phyloP scores from a whole-genome alignment of 2,797 vertebrate genomes.

The Neosilurus mollespiculum region DNA sequence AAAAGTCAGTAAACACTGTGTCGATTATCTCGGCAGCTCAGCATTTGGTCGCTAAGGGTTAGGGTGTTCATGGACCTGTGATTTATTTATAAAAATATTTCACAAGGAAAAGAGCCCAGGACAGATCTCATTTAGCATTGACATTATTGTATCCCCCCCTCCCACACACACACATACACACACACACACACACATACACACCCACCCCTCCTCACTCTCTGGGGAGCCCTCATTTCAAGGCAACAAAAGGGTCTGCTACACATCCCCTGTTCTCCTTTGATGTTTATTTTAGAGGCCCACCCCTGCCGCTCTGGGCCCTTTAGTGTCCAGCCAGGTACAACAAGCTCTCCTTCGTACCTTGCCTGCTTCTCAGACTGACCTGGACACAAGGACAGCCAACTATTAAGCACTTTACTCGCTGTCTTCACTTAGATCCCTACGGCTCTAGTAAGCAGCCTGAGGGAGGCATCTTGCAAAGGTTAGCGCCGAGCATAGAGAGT shows the following conservation, averaged over 20 bases:
- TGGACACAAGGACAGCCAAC: conserved; percentile 76
- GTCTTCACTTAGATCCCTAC: conserved; percentile 38
- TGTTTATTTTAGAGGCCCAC: conserved; percentile 81
- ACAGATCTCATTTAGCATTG: conserved; percentile 71
- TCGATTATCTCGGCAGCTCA: conserved; percentile 37
- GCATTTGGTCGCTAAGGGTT: conserved; percentile 63
- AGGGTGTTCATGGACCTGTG: conserved; percentile 64
- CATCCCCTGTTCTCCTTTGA: conserved; percentile 77
- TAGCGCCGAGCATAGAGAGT: conserved; percentile 1
- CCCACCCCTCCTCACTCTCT: conserved; percentile 47
- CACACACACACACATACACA: background rate
- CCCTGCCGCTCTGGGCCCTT: conserved; percentile 73
- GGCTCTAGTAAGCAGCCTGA: conserved; percentile 60
- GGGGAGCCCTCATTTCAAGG: conserved; percentile 79
- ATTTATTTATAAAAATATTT: conserved; percentile 82
- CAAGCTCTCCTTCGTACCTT: conserved; percentile 61
- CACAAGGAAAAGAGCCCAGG: conserved; percentile 77
- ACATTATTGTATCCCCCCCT: conserved; percentile 24
- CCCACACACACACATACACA: background rate
- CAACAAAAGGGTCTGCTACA: conserved; percentile 76
- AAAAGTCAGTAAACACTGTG: conserved; percentile 4
- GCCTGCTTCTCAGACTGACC: conserved; percentile 67
- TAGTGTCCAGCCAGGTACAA: conserved; percentile 83
- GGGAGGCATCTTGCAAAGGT: conserved; percentile 58
- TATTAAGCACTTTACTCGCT: conserved; percentile 71